Conservation (phyloP, 2,797 vertebrate species). For the Diceros bicornis region DNA sequence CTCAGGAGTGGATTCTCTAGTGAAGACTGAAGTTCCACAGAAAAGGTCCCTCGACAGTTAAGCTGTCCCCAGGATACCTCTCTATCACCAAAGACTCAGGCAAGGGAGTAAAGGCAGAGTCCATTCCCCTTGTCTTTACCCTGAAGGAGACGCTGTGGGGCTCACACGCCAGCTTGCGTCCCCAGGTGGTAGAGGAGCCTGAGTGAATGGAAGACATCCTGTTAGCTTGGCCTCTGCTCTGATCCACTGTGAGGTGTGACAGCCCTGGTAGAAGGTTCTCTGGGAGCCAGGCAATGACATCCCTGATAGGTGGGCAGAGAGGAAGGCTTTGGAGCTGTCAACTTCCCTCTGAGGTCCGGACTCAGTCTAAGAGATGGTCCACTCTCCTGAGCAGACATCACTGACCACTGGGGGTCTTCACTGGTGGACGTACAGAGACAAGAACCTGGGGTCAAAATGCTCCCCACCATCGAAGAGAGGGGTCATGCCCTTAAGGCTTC, state of each 20-base stretch:
- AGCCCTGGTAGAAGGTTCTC: background rate
- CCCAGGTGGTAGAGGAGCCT: background rate
- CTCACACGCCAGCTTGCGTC: accelerated
- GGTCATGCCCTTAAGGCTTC: background rate
- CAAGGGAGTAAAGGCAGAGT: background rate
- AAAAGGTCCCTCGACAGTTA: background rate
- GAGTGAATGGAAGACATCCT: background rate
- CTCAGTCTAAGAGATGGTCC: background rate
- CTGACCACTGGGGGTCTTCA: background rate
- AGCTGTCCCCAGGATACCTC: no score
- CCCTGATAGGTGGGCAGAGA: background rate
- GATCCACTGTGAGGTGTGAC: background rate
- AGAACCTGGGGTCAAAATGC: background rate
- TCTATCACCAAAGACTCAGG: background rate
- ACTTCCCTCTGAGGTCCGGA: no score
- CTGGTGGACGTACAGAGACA: background rate
- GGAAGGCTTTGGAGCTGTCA: background rate
- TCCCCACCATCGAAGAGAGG: background rate
- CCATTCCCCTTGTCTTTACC: background rate
- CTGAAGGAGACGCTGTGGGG: background rate
- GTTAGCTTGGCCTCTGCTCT: background rate
- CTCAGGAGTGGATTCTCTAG: background rate
- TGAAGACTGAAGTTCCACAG: background rate
- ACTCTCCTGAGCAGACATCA: background rate
- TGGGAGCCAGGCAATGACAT: background rate